A percentile compares a stretch with the other conserved stretches of the same genome.
Conservation (phyloP, 2,113 vertebrate genomes). For the Oxyura jamaicensis region DNA sequence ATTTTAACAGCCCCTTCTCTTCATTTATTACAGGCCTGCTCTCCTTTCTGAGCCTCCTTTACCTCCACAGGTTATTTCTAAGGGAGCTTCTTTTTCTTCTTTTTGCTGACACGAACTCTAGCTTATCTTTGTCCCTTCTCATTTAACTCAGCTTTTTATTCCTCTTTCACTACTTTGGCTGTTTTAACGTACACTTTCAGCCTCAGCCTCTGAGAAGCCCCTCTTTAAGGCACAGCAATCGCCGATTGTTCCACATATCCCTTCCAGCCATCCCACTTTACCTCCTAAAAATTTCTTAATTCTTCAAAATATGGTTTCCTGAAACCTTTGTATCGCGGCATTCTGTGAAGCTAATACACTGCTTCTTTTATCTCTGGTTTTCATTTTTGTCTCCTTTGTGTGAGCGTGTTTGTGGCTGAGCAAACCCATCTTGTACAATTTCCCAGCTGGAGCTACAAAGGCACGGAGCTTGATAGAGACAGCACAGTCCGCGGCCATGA, state of each 20-base stretch:
- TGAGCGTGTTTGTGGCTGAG: neutral
- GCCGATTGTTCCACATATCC: neutral
- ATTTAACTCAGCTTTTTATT: constrained; percentile 30
- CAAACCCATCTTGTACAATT: constrained; percentile 47
- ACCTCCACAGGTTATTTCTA: constrained; percentile 31
- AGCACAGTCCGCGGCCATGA: neutral
- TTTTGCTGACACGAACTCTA: constrained; percentile 51
- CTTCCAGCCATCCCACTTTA: constrained; percentile 22
- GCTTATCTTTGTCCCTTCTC: constrained; percentile 32
- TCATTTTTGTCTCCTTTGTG: constrained; percentile 22
- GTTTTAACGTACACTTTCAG: neutral
- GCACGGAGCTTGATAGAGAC: constrained; percentile 7
- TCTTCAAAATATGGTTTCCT: neutral
- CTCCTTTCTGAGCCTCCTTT: constrained; percentile 25
- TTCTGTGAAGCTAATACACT: constrained; percentile 10
- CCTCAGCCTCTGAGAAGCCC: neutral
- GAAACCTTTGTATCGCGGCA: constrained; percentile 13
- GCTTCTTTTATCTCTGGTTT: constrained; percentile 43
- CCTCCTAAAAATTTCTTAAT: constrained; percentile 43
- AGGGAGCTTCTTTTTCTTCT: constrained; percentile 27
- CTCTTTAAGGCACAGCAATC: constrained; percentile 2
- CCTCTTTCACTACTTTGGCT: neutral
- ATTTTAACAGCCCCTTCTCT: neutral
- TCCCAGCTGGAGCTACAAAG: constrained; percentile 45
- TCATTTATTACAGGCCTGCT: neutral